Percentiles rank a stretch among this genome's conserved stretches.
phyloP scores from a whole-genome alignment of 2,113 vertebrate genomes.

The Microtus oregoni region DNA sequence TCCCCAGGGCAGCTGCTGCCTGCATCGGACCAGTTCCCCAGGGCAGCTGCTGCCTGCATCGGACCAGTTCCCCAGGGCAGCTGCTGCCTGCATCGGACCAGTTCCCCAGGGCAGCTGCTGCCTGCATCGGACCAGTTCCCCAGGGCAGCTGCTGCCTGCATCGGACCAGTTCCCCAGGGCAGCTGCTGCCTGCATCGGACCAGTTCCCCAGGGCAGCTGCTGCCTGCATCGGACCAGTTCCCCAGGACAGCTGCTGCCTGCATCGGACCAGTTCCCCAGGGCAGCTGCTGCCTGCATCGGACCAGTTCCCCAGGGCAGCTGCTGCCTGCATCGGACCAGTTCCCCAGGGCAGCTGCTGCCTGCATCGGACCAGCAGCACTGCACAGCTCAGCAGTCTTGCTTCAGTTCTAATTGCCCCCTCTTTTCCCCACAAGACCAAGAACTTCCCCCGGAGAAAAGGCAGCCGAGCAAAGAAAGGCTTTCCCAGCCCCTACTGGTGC shows the following conservation, averaged over 20 bases:
- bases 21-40: neutral
- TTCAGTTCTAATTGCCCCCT: neutral
- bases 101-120: neutral
- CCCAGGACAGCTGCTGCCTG: neutral
- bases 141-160: neutral
- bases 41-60: neutral
- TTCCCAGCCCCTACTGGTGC: neutral
- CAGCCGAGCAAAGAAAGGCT: neutral
- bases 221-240: neutral
- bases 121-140: too few species aligned
- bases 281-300: too few species aligned
- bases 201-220: slow-evolving; percentile 20
- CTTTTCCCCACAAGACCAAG: neutral
- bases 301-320: too few species aligned
- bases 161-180: neutral
- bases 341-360: neutral
- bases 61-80: neutral
- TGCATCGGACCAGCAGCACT: too few species aligned
- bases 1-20: neutral
- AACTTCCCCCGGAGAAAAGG: slow-evolving; percentile 43
- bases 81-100: neutral
- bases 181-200: too few species aligned
- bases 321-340: neutral
- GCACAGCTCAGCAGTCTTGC: neutral
- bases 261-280: neutral